Evolutionary conservation across 35 echinoderm and acorn worm genomes (phyloP).

Genomic region (Strongylocentrotus purpuratus): DNA sequence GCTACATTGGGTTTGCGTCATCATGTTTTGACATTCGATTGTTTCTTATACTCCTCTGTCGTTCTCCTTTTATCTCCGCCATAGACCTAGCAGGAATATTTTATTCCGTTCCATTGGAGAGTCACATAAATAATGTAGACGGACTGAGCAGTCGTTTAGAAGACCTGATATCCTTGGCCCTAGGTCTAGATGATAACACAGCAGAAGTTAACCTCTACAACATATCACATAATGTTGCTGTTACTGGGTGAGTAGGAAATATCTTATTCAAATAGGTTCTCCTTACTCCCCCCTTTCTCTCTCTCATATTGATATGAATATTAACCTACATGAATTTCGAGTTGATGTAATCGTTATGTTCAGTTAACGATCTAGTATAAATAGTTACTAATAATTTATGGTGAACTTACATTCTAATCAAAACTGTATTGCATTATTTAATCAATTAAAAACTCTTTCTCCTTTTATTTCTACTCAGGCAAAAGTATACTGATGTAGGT

Average conservation of each 20-base stretch:
- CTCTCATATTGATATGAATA: too few species aligned
- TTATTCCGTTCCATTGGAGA: constrained; percentile 3
- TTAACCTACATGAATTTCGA: too few species aligned
- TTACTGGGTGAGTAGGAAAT: background rate
- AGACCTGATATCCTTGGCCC: background rate
- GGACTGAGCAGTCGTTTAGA: constrained; percentile 41
- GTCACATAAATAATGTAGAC: constrained; percentile 8
- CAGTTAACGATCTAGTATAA: too few species aligned
- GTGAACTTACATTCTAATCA: too few species aligned
- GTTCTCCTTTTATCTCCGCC: background rate
- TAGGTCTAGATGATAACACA: background rate
- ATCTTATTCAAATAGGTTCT: background rate
- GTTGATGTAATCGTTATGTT: too few species aligned
- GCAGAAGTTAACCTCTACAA: background rate
- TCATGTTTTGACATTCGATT: background rate
- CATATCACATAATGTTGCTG: background rate
- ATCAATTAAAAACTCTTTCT: background rate
- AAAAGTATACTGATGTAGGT: constrained; percentile 16
- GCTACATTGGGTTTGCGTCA: background rate
- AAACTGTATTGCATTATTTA: too few species aligned
- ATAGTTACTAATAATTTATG: too few species aligned
- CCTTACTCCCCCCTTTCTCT: background rate
- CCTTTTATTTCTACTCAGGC: background rate
- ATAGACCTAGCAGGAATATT: background rate
- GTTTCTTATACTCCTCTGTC: background rate